Evolutionary conservation across 2,113 vertebrate species (phyloP).

Genomic region (Sylvia atricapilla): DNA sequence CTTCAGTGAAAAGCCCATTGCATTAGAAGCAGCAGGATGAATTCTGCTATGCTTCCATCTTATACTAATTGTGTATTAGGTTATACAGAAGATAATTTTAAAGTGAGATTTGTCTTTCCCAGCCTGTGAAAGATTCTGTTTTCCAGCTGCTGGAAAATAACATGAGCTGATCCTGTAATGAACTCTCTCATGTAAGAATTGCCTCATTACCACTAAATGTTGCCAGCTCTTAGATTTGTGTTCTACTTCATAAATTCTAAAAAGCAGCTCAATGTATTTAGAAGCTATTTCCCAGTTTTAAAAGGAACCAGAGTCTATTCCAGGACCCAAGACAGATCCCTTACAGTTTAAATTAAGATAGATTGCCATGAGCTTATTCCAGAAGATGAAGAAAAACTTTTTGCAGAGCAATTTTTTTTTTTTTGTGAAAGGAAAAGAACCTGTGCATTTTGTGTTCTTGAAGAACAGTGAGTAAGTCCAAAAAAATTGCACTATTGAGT

Average conservation of each 20-base stretch:
- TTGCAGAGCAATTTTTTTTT: neutral
- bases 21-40: neutral
- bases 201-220: conserved; percentile 11
- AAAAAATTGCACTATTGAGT: neutral
- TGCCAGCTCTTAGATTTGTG: conserved; percentile 26
- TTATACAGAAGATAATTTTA: neutral
- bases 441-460: neutral
- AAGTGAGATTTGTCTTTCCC: neutral
- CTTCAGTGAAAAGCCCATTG: neutral
- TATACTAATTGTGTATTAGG: neutral
- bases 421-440: neutral
- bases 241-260: conserved; percentile 34
- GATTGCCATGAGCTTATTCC: conserved; percentile 1
- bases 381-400: conserved; percentile 4
- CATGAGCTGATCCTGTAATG: conserved; percentile 13
- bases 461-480: neutral
- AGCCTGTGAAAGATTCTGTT: neutral
- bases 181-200: conserved; percentile 23
- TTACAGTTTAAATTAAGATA: conserved; percentile 39
- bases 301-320: conserved; percentile 7
- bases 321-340: neutral
- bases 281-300: conserved; percentile 22
- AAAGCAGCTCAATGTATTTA: conserved; percentile 15
- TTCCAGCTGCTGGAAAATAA: conserved; percentile 39
- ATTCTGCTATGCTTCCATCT: neutral